Evolutionary conservation across 2,797 vertebrate species (phyloP).

Genomic region (Myripristis murdjan): DNA sequence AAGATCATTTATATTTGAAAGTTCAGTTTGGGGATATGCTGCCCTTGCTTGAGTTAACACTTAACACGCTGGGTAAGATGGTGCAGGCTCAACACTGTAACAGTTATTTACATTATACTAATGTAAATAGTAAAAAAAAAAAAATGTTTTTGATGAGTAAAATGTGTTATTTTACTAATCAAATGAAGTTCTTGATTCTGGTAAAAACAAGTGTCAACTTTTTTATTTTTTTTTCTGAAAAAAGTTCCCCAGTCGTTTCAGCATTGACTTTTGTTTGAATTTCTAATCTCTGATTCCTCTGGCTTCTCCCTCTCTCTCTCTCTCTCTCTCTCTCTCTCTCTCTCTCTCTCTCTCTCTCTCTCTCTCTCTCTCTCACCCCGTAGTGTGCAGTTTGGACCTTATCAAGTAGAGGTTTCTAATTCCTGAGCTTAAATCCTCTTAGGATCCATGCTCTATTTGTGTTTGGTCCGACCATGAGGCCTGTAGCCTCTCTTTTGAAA

Average conservation of each 20-base stretch:
- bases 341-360: neutral
- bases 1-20: slow-evolving; percentile 57
- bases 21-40: slow-evolving; percentile 48
- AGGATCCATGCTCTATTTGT: slow-evolving; percentile 92
- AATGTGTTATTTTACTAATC: neutral
- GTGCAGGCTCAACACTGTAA: slow-evolving; percentile 14
- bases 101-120: too few relatives aligned
- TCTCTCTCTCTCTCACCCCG: neutral
- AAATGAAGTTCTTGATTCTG: slow-evolving; percentile 13
- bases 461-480: slow-evolving; percentile 85
- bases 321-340: slow-evolving; percentile 5
- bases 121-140: too few relatives aligned
- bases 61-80: slow-evolving; percentile 10
- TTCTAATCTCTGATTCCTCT: neutral
- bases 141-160: too few relatives aligned
- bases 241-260: too few relatives aligned
- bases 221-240: too few relatives aligned
- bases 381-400: slow-evolving; percentile 45
- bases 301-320: neutral
- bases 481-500: slow-evolving; percentile 83
- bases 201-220: neutral
- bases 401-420: slow-evolving; percentile 86
- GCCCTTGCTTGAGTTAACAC: slow-evolving; percentile 55
- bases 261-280: too few relatives aligned
- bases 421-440: slow-evolving; percentile 95